Percentiles rank a stretch among this genome's conserved stretches.
phyloP scores from a whole-genome alignment of 2,797 vertebrate species.

The Crenuchus spilurus region DNA sequence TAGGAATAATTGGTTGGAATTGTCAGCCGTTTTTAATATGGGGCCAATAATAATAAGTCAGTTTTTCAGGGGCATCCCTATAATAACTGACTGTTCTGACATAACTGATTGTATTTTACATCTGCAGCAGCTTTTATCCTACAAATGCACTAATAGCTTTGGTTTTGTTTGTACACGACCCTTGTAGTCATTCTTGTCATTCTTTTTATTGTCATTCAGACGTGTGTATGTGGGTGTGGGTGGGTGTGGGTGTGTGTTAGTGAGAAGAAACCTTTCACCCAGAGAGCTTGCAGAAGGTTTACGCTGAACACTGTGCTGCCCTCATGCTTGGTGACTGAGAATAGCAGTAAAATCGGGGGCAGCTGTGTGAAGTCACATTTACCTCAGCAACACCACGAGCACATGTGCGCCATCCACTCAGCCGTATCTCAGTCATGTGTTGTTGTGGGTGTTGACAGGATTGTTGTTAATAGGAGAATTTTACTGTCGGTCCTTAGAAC shows the following conservation, averaged over 20 bases:
- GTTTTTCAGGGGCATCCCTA: no score
- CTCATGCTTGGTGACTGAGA: constrained; percentile 42
- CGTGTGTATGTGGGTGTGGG: constrained; percentile 1
- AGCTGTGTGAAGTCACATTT: constrained; percentile 22
- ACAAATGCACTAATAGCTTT: not conserved
- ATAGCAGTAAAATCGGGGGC: constrained; percentile 9
- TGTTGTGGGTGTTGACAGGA: not conserved
- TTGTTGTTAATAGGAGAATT: not conserved
- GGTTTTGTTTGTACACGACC: not conserved
- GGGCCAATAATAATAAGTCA: no score
- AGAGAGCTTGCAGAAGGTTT: constrained; percentile 40
- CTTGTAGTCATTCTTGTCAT: not conserved
- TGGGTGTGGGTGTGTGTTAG: constrained; percentile 4
- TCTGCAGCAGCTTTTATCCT: no score
- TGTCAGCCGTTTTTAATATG: no score
- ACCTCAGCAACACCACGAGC: not conserved
- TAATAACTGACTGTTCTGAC: no score
- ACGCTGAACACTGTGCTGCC: constrained; percentile 2
- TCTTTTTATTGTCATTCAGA: constrained; percentile 1
- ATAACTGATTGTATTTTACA: no score
- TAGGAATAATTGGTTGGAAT: no score
- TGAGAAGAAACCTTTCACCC: constrained; percentile 63
- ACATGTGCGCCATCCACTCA: not conserved
- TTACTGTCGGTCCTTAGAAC: not conserved
- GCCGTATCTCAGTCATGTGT: not conserved